These are phyloP conservation scores for Eurystomus gularis DNA, from an alignment of 2,113 vertebrate genomes.

Conservation along the genomic window DNA sequence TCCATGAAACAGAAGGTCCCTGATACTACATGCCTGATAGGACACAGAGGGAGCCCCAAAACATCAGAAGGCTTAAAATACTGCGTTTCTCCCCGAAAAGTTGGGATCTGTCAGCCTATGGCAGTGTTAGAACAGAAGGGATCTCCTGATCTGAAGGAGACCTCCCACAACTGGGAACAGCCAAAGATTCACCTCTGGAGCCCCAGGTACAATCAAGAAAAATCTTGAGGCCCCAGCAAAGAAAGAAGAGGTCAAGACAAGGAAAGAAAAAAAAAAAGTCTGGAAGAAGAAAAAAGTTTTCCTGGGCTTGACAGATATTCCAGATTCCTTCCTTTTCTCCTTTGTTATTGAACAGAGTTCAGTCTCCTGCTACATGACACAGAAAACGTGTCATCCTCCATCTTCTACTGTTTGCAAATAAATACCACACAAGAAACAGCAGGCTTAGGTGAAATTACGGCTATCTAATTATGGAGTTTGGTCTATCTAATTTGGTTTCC, in stretches of 20 bases:
- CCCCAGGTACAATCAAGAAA: neutral
- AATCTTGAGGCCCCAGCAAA: rapidly evolving
- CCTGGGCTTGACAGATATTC: neutral
- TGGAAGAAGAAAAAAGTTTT: neutral
- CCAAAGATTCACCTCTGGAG: neutral
- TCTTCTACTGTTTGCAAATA: neutral
- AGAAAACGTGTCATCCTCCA: neutral
- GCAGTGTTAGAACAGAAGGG: neutral
- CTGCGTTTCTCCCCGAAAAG: neutral
- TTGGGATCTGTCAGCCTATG: neutral
- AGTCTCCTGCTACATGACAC: neutral
- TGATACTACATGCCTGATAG: neutral
- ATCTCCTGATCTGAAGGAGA: neutral
- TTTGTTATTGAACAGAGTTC: neutral
- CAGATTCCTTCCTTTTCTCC: neutral
- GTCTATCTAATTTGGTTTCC: neutral
- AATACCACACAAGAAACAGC: neutral
- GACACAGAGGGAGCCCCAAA: neutral
- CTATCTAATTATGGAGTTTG: neutral
- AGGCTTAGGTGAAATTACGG: neutral
- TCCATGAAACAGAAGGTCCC: neutral
- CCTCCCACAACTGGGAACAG: neutral
- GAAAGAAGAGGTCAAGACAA: neutral
- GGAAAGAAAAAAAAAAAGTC: neutral
- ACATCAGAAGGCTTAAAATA: neutral